Conservation (phyloP, 2,113 vertebrate species). For the Aegithalos caudatus region DNA sequence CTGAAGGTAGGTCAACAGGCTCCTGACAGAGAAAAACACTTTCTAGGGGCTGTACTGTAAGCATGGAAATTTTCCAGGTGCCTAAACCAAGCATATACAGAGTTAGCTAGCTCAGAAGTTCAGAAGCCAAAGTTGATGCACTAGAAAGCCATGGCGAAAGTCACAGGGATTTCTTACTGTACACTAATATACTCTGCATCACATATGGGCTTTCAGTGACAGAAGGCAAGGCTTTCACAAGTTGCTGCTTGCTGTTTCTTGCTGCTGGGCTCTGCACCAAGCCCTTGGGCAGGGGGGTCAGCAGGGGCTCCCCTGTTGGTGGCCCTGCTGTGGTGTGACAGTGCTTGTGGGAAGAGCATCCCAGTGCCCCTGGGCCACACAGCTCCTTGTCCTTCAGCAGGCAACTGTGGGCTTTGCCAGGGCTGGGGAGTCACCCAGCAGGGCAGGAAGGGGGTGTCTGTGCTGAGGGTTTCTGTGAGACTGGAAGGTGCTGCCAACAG, state of each 20-base stretch:
- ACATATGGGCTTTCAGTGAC: not conserved
- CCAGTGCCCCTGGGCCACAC: rapidly evolving
- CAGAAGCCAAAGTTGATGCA: not conserved
- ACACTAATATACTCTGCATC: not conserved
- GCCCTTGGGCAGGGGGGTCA: rapidly evolving
- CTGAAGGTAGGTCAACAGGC: not conserved
- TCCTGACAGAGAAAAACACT: not conserved
- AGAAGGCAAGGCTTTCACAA: not conserved
- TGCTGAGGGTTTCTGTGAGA: not conserved
- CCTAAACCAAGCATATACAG: not conserved
- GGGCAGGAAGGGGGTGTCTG: not conserved
- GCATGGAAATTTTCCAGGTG: not conserved
- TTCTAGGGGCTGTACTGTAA: not conserved
- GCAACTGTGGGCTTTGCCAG: not conserved
- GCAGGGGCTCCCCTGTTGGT: not conserved
- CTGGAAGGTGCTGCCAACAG: not conserved
- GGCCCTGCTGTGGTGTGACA: not conserved
- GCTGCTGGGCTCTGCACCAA: not conserved
- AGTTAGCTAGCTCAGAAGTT: not conserved
- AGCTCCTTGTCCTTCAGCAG: not conserved
- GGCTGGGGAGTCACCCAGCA: not conserved
- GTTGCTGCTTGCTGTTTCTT: not conserved
- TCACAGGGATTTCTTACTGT: not conserved
- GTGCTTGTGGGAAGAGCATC: not conserved
- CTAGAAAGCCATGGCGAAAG: not conserved